These are phyloP conservation scores for Archegozetes longisetosus DNA, from an alignment of 1,140 invertebrate species.

Conservation along the genomic window DNA sequence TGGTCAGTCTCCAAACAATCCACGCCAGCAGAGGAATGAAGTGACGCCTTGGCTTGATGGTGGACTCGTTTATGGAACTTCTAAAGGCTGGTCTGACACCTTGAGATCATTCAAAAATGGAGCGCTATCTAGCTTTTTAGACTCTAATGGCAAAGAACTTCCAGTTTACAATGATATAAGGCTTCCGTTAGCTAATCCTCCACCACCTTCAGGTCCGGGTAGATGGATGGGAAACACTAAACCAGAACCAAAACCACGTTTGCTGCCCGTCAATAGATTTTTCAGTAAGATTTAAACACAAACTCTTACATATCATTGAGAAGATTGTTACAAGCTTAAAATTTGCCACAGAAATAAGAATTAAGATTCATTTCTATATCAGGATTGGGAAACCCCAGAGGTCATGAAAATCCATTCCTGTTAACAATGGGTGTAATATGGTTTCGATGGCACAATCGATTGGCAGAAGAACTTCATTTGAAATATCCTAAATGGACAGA, in stretches of 20 bases:
- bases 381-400: conserved; percentile 44
- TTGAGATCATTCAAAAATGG: conserved; percentile 34
- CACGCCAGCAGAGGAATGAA: conserved; percentile 43
- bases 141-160: conserved; percentile 28
- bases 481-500: conserved; percentile 31
- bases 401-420: conserved; percentile 42
- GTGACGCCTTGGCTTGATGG: conserved; percentile 45
- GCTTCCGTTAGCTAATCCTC: conserved; percentile 42
- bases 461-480: conserved; percentile 32
- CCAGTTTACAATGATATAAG: conserved; percentile 35
- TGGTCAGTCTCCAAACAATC: conserved; percentile 38
- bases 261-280: background rate
- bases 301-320: too few species aligned
- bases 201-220: conserved; percentile 31
- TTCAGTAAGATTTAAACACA: background rate
- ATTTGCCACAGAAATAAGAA: background rate
- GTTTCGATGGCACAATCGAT: conserved; percentile 44
- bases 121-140: conserved; percentile 18
- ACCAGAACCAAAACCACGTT: background rate
- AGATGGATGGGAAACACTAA: background rate
- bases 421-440: conserved; percentile 40
- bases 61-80: conserved; percentile 40
- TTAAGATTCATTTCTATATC: background rate
- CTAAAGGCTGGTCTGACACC: conserved; percentile 40
- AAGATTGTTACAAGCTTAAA: conserved; percentile 31